Evolutionary conservation across 1,140 invertebrate genomes (phyloP).

Genomic region (Nasonia giraulti): DNA sequence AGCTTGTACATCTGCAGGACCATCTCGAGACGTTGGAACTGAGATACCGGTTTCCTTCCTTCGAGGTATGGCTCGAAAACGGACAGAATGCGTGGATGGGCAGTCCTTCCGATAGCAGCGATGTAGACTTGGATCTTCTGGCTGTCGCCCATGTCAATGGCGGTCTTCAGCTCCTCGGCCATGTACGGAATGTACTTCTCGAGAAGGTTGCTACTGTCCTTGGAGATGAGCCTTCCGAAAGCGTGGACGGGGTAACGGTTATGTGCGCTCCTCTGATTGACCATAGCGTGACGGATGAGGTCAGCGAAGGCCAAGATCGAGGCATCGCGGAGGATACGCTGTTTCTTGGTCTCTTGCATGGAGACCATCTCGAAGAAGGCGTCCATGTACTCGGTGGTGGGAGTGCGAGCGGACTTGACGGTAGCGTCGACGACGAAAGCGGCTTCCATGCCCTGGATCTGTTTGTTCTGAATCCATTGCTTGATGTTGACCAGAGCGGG

Average conservation of each 20-base stretch:
- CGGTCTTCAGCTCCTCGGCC: constrained; percentile 72
- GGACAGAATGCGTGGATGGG: constrained; percentile 76
- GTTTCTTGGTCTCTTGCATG: constrained; percentile 70
- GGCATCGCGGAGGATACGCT: constrained; percentile 72
- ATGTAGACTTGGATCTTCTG: constrained; percentile 77
- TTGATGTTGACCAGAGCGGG: constrained; percentile 78
- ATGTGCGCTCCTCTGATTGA: constrained; percentile 76
- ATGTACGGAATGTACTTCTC: constrained; percentile 78
- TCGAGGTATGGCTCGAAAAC: constrained; percentile 81
- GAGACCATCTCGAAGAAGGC: constrained; percentile 75
- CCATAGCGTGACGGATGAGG: constrained; percentile 77
- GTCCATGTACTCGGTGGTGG: constrained; percentile 78
- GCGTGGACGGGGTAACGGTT: constrained; percentile 78
- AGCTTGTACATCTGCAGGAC: constrained; percentile 75
- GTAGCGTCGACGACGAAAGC: constrained; percentile 74
- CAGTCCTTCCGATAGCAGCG: constrained; percentile 78
- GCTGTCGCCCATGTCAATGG: constrained; percentile 74
- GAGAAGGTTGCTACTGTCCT: constrained; percentile 72
- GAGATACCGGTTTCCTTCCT: constrained; percentile 74
- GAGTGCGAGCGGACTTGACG: constrained; percentile 74
- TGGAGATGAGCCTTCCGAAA: constrained; percentile 75
- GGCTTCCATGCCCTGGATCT: constrained; percentile 76
- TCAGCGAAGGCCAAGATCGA: constrained; percentile 76
- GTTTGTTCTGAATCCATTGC: constrained; percentile 76
- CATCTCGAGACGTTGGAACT: constrained; percentile 79